These are phyloP conservation scores for Erannis defoliaria DNA, from an alignment of 2,888 invertebrate species.

Conservation along the genomic window DNA sequence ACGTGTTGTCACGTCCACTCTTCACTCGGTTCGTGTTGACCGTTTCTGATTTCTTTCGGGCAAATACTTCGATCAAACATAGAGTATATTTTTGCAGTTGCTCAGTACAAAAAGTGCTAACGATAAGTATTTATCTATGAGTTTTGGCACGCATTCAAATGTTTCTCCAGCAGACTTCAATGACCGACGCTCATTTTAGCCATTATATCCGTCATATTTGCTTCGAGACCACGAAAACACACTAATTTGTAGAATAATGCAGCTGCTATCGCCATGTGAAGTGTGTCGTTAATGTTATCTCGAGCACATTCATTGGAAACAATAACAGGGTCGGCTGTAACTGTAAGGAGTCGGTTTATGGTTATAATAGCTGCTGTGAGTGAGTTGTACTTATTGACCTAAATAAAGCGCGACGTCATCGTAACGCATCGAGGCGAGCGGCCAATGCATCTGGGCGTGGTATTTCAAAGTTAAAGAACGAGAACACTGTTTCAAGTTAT, in stretches of 20 bases:
- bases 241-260: constrained; percentile 19
- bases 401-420: constrained; percentile 79
- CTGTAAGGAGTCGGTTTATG: constrained; percentile 52
- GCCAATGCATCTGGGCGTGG: constrained; percentile 70
- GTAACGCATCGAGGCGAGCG: constrained; percentile 50
- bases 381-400: constrained; percentile 75
- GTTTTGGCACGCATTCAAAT: constrained; percentile 58
- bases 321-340: constrained; percentile 24
- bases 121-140: constrained; percentile 47
- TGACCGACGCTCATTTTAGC: constrained; percentile 49
- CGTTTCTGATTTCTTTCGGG: constrained; percentile 26
- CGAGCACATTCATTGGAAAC: constrained; percentile 31
- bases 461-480: too few species aligned
- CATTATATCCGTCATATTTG: constrained; percentile 37
- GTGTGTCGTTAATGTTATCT: constrained; percentile 32
- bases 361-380: constrained; percentile 68
- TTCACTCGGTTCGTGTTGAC: constrained; percentile 39
- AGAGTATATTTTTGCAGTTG: constrained; percentile 15
- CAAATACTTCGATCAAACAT: constrained; percentile 29
- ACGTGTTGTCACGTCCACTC: constrained; percentile 7
- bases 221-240: constrained; percentile 21
- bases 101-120: constrained; percentile 33
- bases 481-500: too few species aligned
- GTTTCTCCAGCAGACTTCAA: constrained; percentile 47
- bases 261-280: constrained; percentile 21